Base-by-base conservation (phyloP, 1,140 invertebrate species). In the Araneus ventricosus region DNA sequence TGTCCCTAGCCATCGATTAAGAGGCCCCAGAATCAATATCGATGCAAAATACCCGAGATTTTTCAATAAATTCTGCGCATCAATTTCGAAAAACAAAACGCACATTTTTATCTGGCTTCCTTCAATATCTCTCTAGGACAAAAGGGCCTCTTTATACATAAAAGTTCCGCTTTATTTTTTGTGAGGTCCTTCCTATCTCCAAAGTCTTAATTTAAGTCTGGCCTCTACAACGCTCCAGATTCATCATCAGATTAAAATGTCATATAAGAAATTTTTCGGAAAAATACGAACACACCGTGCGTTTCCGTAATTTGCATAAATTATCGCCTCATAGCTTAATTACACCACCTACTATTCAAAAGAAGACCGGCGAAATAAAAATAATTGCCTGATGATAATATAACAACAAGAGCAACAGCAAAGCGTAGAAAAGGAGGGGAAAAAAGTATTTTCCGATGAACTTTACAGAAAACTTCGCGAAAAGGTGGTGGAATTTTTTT, bases 211-310 rank as follows among this genome's bases (percentile, higher is more conserved):
- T 92, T 92, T 92, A 92, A 52, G 91, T 17, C 22, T 17, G 8
- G 39, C 24, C 30, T 82, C 45, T 5, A 27, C 89, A 91, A 8
- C 57, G 75, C 24, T 37, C 80, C 63, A 39, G 85, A 93, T 86
- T 93, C 91, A 93, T 93, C 91, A 93, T 52, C 37, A 41, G 91
- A 93, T 93, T 93, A 93, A 93, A 93, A 93, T 88, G 91, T 93
- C 91, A 93, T 93, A 93, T 93, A 93, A 93, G 91, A 93, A 93
- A 93, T 93, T 93, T 93, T 88, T 88, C 85, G 91, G 91, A 93
- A 93, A 93, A 93, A 93, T 93, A 88, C 59, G 52, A 37, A 75
- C 52, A 61, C 82, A 70, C 59, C 30, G 30, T 59, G 82, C 30
- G 79, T 52, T 63, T 88, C 63, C 91, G 61, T 88, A 93, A 93